Base-by-base conservation (phyloP, 2,113 vertebrate genomes). In the Rhea americana region DNA sequence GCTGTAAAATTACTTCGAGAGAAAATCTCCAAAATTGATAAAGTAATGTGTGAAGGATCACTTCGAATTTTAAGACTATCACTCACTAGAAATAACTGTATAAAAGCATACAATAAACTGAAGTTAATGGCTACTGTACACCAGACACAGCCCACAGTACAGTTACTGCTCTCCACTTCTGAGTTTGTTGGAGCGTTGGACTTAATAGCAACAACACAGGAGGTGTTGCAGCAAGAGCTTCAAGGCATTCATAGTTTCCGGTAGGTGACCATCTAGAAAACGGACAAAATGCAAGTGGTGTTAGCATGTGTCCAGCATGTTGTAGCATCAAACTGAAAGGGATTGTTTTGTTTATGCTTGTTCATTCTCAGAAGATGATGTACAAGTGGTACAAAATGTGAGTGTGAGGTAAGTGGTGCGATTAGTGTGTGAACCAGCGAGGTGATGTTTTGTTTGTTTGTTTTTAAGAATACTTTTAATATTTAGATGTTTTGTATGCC, bases 91-190 rank as follows among this genome's bases (percentile, higher is more conserved):
- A 98, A 98, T 98, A 99, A 99, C 97, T 99, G 98, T 93, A 97
- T 98, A 71, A 98, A 98, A 97, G 97, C 98, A 41, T 99, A 99
- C 95, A 98, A 98, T 96, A 99, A 99, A 94, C 97, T 99, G 95
- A 99, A 99, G 95, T 94, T 99, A 97, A 99, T 99, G 99, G 99
- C 99, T 16, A 99, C 99, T 28, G 99, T 99, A 80, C 99, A 99
- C 77, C 99, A 99, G 97, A 99, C 99, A n/a, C 99, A 99, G 96
- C 99, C 99, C 93, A 99, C 99, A 3, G 99, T 99, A 65, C 99
- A 99, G 98, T 95, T 99, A 96, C 98, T 99, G 90, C 97, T 99
- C 19, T 99, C 99, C 47, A 99, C 99, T 87, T 99, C 98, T 0
- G 99, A 99, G 97, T 99, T 99, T 66, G 99, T 99, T 62, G 99